These are phyloP conservation scores for Hoplostethus atlanticus DNA, from an alignment of 2,797 vertebrate genomes.

Conservation along the genomic window DNA sequence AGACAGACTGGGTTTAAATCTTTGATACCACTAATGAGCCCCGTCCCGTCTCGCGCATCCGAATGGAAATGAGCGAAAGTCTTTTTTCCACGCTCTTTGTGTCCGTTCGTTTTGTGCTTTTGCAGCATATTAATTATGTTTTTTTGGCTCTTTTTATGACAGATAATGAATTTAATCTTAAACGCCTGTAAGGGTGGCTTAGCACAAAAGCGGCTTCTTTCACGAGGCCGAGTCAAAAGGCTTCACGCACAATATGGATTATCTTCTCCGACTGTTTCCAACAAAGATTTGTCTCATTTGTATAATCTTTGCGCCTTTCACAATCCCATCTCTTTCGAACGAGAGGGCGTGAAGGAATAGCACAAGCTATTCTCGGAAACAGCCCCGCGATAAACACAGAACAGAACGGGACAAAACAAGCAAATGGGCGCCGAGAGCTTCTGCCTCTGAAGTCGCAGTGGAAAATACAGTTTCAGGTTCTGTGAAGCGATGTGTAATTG, in stretches of 20 bases:
- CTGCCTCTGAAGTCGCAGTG: background rate
- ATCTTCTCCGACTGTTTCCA: conserved; percentile 43
- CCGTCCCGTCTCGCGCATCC: conserved; percentile 7
- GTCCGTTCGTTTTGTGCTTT: conserved; percentile 24
- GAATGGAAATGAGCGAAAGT: conserved; percentile 12
- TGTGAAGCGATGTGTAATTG: background rate
- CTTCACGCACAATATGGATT: conserved; percentile 48
- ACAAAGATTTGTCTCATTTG: conserved; percentile 66
- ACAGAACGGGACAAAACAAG: background rate
- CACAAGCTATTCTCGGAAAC: conserved; percentile 8
- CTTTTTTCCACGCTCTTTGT: conserved; percentile 24
- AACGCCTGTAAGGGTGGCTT: conserved; percentile 25
- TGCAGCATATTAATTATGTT: conserved; percentile 3
- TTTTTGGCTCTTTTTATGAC: conserved; percentile 10
- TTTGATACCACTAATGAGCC: conserved; percentile 46
- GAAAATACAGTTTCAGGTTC: background rate
- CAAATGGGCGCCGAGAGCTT: background rate
- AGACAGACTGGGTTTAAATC: conserved; percentile 29
- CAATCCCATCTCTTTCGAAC: conserved; percentile 5
- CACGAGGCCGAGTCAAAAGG: conserved; percentile 21
- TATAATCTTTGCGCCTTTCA: conserved; percentile 52
- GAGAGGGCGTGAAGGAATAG: background rate
- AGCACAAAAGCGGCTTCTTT: conserved; percentile 28
- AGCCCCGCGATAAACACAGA: conserved; percentile 21
- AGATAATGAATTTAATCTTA: conserved; percentile 43